phyloP scores from a whole-genome alignment of 2,113 vertebrate genomes.

The Noturus placidus region DNA sequence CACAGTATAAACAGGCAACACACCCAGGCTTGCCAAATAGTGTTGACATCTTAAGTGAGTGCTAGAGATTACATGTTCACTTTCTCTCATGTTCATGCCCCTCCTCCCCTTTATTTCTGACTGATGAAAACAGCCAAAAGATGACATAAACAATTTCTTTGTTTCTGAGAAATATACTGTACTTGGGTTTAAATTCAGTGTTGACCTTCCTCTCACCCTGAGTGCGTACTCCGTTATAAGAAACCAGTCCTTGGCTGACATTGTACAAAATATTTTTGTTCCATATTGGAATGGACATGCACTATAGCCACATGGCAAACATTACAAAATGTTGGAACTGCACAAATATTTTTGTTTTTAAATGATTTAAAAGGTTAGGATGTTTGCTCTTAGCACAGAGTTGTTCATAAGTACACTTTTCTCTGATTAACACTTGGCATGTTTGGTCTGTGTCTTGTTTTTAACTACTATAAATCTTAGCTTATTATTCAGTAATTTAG shows the following conservation, averaged over 20 bases:
- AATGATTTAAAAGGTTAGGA: background rate
- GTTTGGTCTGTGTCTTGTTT: background rate
- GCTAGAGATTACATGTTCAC: conserved; percentile 9
- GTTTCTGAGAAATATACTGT: conserved; percentile 23
- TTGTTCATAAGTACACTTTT: background rate
- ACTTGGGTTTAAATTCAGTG: conserved; percentile 6
- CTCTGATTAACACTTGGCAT: background rate
- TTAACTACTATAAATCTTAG: background rate
- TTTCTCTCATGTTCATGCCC: background rate
- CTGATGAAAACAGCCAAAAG: conserved; percentile 10
- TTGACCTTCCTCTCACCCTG: conserved; percentile 2
- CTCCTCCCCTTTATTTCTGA: background rate
- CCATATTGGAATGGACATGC: background rate
- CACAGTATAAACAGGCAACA: background rate
- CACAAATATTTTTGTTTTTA: no score
- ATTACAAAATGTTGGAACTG: background rate
- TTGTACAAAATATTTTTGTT: background rate
- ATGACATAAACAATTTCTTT: conserved; percentile 22
- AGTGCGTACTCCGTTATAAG: background rate
- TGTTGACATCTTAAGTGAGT: background rate
- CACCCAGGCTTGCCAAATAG: background rate
- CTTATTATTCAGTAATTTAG: background rate
- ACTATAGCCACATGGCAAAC: conserved; percentile 2
- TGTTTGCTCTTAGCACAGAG: background rate
- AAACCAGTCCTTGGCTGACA: conserved; percentile 5